Evolutionary conservation across 2,113 vertebrate species (phyloP), one percentile per base, ranked within the genome.

Genomic region (Salvator merianae): DNA sequence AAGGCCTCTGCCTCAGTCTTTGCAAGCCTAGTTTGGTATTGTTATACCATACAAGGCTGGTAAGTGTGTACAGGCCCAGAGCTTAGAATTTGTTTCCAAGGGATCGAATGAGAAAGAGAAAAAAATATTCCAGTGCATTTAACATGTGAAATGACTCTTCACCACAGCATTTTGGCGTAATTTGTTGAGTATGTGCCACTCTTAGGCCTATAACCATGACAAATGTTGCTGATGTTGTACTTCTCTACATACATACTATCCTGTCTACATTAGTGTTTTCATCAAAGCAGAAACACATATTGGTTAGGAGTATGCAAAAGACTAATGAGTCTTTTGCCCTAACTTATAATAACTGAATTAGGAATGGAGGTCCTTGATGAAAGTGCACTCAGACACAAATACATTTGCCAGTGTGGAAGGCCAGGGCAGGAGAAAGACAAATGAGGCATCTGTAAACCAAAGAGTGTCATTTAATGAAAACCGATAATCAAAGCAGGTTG

Each of bases 261-360:
- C 32, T 93, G 90, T 91, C 91, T 89, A 92, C 88, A 91, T 89
- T 86, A 91, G 91, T 92, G 90, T 82, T 93, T 91, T 89, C 89
- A 93, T 91, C 92, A 90, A 86, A 91, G 87, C 87, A 91, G 89
- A 94, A 90, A 93, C 89, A 90, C 90, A 92, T 91, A 93, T 83
- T 83, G 91, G 91, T 89, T 93, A 93, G 14, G 53, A 13, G 82
- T 20, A 80, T 93, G 92, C 86, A 88, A 85, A 91, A 86, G 87
- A 86, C 88, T 91, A 91, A 91, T 89, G 83, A 91, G 89, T 93
- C 88, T 90, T 94, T 92, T 93, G 90, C 90, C 92, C 91, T 87
- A 88, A 88, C 91, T 94, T 91, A 93, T 88, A 89, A 43, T 87
- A 93, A 93, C 82, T 90, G 84, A 89, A 89, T 91, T 81, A 81